Evolutionary conservation across 1,140 invertebrate genomes (phyloP).

Genomic region (Panagrolaimus sp.): DNA sequence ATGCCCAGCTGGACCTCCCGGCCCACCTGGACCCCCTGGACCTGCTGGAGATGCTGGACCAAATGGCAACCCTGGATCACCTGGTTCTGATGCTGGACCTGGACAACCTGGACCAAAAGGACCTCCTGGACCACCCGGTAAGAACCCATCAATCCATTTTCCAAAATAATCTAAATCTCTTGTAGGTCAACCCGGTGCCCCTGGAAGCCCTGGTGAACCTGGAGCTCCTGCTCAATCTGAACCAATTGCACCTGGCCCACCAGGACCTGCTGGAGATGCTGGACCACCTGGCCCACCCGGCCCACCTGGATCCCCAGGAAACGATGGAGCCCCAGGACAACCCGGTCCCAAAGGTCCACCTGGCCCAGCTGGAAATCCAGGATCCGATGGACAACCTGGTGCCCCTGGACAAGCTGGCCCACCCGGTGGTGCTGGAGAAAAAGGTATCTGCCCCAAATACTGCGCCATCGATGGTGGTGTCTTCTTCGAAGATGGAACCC

Average conservation of each 20-base stretch:
- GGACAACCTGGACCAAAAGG: neutral
- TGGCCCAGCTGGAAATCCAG: slow-evolving; percentile 31
- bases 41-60: neutral
- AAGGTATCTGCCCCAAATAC: slow-evolving; percentile 46
- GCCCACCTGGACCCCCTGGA: neutral
- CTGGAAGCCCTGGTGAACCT: neutral
- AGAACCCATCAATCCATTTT: neutral
- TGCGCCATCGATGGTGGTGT: slow-evolving; percentile 47
- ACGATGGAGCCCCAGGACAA: slow-evolving; percentile 36
- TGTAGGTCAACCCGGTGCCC: neutral
- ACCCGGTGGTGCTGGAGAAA: slow-evolving; percentile 40
- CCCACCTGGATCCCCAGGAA: slow-evolving; percentile 37
- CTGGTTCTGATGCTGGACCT: slow-evolving; percentile 21
- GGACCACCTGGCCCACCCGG: slow-evolving; percentile 38
- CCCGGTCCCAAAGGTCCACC: too few relatives aligned
- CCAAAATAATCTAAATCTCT: too few relatives aligned
- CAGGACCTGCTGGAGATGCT: slow-evolving; percentile 11
- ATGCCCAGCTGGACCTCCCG: slow-evolving; percentile 33
- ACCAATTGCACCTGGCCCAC: neutral
- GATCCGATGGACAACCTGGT: slow-evolving; percentile 42
- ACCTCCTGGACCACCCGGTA: neutral
- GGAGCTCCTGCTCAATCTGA: neutral
- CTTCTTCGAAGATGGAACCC: slow-evolving; percentile 46
- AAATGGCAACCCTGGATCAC: neutral
- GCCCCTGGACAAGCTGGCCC: slow-evolving; percentile 32